These are phyloP conservation scores for Cryptotermes secundus DNA, from an alignment of 1,140 invertebrate genomes.

Conservation along the genomic window DNA sequence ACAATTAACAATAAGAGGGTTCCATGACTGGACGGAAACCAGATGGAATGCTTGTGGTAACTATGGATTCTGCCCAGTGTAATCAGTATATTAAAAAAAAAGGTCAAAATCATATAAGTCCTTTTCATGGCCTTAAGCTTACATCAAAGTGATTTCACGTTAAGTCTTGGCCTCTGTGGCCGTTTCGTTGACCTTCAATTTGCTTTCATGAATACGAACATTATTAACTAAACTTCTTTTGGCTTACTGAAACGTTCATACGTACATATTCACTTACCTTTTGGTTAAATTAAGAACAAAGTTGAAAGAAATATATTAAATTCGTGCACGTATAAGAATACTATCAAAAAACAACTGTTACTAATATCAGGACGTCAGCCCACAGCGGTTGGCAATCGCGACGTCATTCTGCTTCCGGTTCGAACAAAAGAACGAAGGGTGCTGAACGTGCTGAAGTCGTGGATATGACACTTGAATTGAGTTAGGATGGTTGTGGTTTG, in stretches of 20 bases:
- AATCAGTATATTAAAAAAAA: not conserved
- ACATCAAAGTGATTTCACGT: not conserved
- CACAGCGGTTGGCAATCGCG: conserved; percentile 24
- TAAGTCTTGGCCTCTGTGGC: not conserved
- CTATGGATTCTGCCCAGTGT: not conserved
- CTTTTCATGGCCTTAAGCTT: not conserved
- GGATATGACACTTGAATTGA: too few species aligned
- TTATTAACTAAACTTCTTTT: not conserved
- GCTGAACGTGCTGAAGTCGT: not conserved
- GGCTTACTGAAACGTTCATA: not conserved
- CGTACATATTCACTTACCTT: not conserved
- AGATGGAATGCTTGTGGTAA: too few species aligned
- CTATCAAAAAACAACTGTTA: conserved; percentile 21
- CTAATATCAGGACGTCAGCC: conserved; percentile 26
- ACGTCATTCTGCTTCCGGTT: conserved; percentile 19
- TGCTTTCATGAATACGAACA: not conserved
- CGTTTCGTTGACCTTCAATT: not conserved
- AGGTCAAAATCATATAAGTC: not conserved
- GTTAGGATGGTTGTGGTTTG: too few species aligned
- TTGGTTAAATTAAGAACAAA: not conserved
- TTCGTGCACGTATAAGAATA: not conserved
- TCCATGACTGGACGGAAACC: not conserved
- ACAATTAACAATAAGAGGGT: not conserved
- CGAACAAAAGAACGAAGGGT: not conserved
- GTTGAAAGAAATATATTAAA: not conserved